Evolutionary conservation across 2,797 vertebrate species (phyloP), one percentile per base, ranked within the genome.

Genomic region (Bovichtus diacanthus): DNA sequence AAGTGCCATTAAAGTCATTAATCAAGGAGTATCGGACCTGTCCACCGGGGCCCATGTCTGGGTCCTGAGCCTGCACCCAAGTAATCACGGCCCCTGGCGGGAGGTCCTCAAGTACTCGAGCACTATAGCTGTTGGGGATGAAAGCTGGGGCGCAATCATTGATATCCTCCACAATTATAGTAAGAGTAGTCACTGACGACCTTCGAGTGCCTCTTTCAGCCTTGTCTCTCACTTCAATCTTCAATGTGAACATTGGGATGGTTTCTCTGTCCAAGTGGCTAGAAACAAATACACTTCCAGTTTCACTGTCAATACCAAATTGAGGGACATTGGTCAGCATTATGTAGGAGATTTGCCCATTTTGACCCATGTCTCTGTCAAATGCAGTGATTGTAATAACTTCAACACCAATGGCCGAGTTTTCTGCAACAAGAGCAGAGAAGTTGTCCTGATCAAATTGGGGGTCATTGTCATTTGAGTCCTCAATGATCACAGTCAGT

Each of bases 141-240:
- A 98, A 99, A 46, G 89, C 91, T 8, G 98, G 98, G 21, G 97
- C 91, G 63, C 97, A 99, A 85, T 99, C 98, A 86, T 99, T 99
- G 77, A 98, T 89, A 78, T 99, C 98, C 62, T 97, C 96, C 31
- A 99, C 81, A 21, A 94, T 95, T 39, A 99, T 88, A 80, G 93
- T 97, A 69, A 99, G 85, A 51, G 96, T 89, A 2, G 96, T 95
- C 10, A 95, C 96, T 13, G 97, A 96, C 51, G 95, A 96, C 84
- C 97, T 88, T 29, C 95, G 96, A 74, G 93, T 93, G 72, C 97
- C 97, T 87, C 93, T 94, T 16, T 95, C 92, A 16, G 98, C 93
- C 69, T 96, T 96, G 89, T 99, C 98, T 84, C 95, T 95, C 65
- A 96, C 97, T 88, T 97, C 96, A 63, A 99, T 95, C 92, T 96